Percentiles rank a stretch among this genome's conserved stretches.
Conservation (phyloP, 2,797 vertebrate species). For the Alfaro cultratus region DNA sequence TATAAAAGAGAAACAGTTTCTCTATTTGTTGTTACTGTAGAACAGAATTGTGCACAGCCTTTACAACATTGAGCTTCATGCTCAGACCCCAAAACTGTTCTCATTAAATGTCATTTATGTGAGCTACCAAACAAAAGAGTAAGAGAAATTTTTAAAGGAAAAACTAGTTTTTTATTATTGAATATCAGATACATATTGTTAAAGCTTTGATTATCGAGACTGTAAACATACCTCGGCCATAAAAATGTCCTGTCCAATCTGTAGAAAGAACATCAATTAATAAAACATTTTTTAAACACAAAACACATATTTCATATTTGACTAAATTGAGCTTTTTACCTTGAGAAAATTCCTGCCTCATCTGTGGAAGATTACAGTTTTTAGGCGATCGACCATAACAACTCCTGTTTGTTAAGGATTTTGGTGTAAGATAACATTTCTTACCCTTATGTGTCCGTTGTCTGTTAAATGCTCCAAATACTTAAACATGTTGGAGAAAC, state of each 20-base stretch:
- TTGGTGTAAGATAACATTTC: background rate
- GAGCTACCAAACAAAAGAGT: background rate
- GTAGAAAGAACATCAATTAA: background rate
- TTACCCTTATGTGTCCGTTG: conserved; percentile 6
- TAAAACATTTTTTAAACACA: background rate
- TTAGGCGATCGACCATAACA: background rate
- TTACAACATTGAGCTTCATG: background rate
- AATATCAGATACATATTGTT: background rate
- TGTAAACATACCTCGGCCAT: conserved; percentile 27
- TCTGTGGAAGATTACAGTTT: conserved; percentile 26
- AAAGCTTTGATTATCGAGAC: background rate
- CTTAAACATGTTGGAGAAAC: accelerated
- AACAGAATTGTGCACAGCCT: background rate
- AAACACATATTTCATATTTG: background rate
- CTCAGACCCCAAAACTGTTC: background rate
- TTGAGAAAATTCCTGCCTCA: background rate
- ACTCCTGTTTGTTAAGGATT: background rate
- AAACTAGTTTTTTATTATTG: background rate
- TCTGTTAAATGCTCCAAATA: conserved; percentile 17
- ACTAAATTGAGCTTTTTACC: conserved; percentile 29
- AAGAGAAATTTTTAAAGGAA: background rate
- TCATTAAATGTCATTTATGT: background rate
- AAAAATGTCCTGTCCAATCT: background rate
- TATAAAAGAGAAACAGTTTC: background rate
- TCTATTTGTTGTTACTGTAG: background rate